Evolutionary conservation across 2,113 vertebrate species (phyloP).

Genomic region (Philantomba maxwellii): DNA sequence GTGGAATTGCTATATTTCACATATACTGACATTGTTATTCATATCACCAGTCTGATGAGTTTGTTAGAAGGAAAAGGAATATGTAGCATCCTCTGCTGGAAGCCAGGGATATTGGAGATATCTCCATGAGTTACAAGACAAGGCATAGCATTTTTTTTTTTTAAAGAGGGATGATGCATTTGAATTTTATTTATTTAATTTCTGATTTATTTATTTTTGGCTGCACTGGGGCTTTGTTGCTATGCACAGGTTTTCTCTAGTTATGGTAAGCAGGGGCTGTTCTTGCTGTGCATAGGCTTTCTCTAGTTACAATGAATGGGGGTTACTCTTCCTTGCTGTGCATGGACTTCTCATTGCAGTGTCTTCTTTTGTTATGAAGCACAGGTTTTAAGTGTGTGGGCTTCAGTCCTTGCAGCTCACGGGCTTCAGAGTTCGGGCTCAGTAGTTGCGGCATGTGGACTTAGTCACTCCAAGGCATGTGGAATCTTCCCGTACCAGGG

Average conservation of each 20-base stretch:
- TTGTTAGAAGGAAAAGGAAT: neutral
- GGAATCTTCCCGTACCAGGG: neutral
- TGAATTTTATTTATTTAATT: neutral
- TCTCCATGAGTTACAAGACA: neutral
- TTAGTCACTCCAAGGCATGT: neutral
- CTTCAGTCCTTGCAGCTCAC: neutral
- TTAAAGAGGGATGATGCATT: neutral
- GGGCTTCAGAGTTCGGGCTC: neutral
- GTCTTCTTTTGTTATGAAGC: neutral
- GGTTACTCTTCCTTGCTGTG: neutral
- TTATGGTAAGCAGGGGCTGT: neutral
- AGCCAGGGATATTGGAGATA: neutral
- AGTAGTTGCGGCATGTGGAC: rapidly evolving
- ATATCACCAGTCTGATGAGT: neutral
- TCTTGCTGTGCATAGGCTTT: neutral
- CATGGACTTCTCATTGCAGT: neutral
- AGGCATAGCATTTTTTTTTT: neutral
- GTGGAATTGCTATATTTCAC: neutral
- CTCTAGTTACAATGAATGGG: neutral
- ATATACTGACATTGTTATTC: neutral
- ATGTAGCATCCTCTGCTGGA: neutral
- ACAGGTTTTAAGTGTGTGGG: neutral
- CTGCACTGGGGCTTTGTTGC: neutral
- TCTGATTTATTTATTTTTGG: neutral
- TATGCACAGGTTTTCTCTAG: neutral